Percentiles rank a stretch among this genome's conserved stretches.
phyloP scores from a whole-genome alignment of 2,888 invertebrate genomes.

The Anthrax anthrax region DNA sequence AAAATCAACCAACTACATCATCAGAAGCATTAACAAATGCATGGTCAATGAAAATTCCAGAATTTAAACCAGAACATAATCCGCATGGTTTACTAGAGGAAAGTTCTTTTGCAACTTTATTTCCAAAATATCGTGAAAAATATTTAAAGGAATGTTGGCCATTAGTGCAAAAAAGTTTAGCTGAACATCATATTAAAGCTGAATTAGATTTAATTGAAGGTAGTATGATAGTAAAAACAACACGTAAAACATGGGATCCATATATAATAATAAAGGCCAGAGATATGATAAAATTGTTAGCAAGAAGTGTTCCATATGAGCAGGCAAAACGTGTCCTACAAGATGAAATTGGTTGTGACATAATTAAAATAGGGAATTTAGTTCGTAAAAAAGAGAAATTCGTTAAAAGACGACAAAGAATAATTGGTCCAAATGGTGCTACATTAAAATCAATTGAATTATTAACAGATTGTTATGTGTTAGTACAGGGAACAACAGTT shows the following conservation, averaged over 20 bases:
- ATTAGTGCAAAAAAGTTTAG: constrained; percentile 71
- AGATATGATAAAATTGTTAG: constrained; percentile 87
- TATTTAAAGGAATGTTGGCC: constrained; percentile 94
- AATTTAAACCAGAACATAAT: constrained; percentile 79
- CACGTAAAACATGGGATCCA: constrained; percentile 96
- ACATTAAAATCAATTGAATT: constrained; percentile 94
- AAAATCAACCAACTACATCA: constrained; percentile 16
- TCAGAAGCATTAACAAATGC: constrained; percentile 63
- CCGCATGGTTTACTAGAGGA: constrained; percentile 71
- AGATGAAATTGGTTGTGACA: constrained; percentile 87
- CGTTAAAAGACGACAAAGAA: constrained; percentile 80
- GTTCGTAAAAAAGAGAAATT: constrained; percentile 88
- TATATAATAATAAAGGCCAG: constrained; percentile 92
- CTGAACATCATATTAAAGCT: constrained; percentile 64
- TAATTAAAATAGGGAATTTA: constrained; percentile 88
- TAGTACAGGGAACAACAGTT: constrained; percentile 96
- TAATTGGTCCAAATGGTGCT: constrained; percentile 96
- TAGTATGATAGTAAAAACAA: constrained; percentile 88
- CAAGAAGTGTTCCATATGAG: constrained; percentile 92
- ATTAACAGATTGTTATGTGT: constrained; percentile 87
- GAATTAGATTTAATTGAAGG: constrained; percentile 89
- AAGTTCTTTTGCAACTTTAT: constrained; percentile 91
- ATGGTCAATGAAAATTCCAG: constrained; percentile 73
- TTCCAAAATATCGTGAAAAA: constrained; percentile 94
- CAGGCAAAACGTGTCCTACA: constrained; percentile 77